Conservation (phyloP, 2,888 invertebrate genomes). For the Drymonia ruficornis region DNA sequence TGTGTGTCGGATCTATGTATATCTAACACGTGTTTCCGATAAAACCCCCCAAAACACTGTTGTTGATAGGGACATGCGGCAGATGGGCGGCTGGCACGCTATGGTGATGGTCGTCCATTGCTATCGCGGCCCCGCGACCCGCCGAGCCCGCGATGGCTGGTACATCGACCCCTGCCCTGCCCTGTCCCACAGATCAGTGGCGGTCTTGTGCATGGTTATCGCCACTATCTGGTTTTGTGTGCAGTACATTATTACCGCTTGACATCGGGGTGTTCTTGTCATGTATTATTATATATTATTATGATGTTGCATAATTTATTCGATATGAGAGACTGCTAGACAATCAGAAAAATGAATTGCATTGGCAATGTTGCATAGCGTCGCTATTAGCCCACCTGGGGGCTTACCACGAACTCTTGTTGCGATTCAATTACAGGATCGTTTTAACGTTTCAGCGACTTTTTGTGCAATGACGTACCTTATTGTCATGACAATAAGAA, state of each 20-base stretch:
- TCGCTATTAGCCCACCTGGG: no score
- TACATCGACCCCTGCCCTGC: slow-evolving; percentile 34
- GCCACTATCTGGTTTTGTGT: not conserved
- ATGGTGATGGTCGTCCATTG: slow-evolving; percentile 4
- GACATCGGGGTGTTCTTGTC: not conserved
- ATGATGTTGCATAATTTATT: not conserved
- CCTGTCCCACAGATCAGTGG: slow-evolving; percentile 26
- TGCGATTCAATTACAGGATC: no score
- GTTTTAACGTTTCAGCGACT: no score
- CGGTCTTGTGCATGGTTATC: slow-evolving; percentile 9
- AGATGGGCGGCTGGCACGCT: slow-evolving; percentile 9
- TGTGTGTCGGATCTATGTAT: not conserved
- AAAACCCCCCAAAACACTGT: slow-evolving; percentile 1
- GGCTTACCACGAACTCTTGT: no score
- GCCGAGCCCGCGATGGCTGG: no score
- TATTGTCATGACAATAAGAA: no score
- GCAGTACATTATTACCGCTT: not conserved
- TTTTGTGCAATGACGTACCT: no score
- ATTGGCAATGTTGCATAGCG: no score
- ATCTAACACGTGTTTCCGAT: slow-evolving; percentile 12
- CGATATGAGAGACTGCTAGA: not conserved
- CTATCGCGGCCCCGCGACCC: slow-evolving; percentile 10
- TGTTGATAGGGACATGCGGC: not conserved
- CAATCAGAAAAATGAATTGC: no score
- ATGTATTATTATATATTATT: not conserved